Conservation (phyloP, 2,888 invertebrate genomes). For the Phytoseiulus persimilis region DNA sequence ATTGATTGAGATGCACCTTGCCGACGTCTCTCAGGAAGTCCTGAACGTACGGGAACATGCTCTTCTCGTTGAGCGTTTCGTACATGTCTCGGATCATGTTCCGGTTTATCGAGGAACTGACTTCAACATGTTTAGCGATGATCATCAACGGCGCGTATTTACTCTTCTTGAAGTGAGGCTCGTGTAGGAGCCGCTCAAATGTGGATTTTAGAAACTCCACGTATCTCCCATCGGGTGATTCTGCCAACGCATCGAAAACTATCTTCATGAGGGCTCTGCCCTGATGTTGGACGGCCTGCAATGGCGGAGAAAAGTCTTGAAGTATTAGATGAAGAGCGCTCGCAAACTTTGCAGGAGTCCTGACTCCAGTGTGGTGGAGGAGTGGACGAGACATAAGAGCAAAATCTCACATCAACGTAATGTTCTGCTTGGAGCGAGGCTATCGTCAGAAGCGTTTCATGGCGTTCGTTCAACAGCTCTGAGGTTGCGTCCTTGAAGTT, state of each 20-base stretch:
- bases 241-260: not conserved
- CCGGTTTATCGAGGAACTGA: not conserved
- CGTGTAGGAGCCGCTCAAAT: not conserved
- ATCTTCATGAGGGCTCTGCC: not conserved
- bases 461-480: not conserved
- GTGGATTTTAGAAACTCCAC: not conserved
- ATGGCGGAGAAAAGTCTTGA: no score
- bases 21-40: slow-evolving; percentile 24
- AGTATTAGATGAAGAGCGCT: no score
- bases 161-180: slow-evolving; percentile 17
- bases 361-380: no score
- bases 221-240: not conserved
- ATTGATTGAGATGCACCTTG: not conserved
- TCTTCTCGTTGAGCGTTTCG: slow-evolving; percentile 8
- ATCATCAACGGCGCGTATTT: slow-evolving; percentile 24
- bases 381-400: not conserved
- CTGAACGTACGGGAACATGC: slow-evolving; percentile 18
- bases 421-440: slow-evolving; percentile 10
- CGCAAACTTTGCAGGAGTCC: no score
- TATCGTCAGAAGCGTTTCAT: not conserved
- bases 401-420: slow-evolving; percentile 8
- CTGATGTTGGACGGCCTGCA: slow-evolving; percentile 28
- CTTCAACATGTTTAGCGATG: slow-evolving; percentile 17
- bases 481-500: not conserved
- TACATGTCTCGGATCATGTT: not conserved